Base-by-base conservation (phyloP, 2,797 vertebrate species). In the Bucorvus abyssinicus region DNA sequence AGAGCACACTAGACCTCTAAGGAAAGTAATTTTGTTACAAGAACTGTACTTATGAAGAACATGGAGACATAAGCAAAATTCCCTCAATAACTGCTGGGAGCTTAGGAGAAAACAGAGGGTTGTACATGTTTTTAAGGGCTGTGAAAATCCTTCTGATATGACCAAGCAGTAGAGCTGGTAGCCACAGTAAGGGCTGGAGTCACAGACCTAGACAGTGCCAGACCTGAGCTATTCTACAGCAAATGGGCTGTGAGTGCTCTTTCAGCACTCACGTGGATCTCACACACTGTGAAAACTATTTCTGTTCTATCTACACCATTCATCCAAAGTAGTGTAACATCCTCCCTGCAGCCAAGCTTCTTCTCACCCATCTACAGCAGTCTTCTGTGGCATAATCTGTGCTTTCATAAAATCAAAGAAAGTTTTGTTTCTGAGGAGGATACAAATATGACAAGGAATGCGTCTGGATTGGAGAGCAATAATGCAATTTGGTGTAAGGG, bases 281-380 rank as follows among this genome's bases (percentile, higher is more conserved):
- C 1, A 10, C 1, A 1, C 17, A 42, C 5, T 29, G 19, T 57
- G 36, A 34, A 68, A 88, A 47, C 10, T 34, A 15, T 0, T 47
- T 53, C 83, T 64, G 49, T 47, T n/a, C 42, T 74, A 7, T 16
- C 23, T 52, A 5, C 24, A 27, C 8, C 23, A 11, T 18, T 68
- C 32, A 34, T 45, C 14, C 29, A 34, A 84, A 47, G 49, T 8
- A 65, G 14, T 3, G 6, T 40, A 52, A 12, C 34, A 61, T 53
- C 55, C 14, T 76, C 42, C 32, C 52, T 93, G 18, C 45, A 81
- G 45, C 34, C 36, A 56, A 18, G 12, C 32, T 84, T 81, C 21
- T 70, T 67, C 56, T 78, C 32, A 26, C 9, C 12, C 16, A 8
- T 59, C 14, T 56, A 1, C 38, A 45, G 12, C 30, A 56, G 9